A percentile compares a stretch with the other conserved stretches of the same genome.
phyloP scores from a whole-genome alignment of 1,140 invertebrate genomes.

The Sycobia sp. region DNA sequence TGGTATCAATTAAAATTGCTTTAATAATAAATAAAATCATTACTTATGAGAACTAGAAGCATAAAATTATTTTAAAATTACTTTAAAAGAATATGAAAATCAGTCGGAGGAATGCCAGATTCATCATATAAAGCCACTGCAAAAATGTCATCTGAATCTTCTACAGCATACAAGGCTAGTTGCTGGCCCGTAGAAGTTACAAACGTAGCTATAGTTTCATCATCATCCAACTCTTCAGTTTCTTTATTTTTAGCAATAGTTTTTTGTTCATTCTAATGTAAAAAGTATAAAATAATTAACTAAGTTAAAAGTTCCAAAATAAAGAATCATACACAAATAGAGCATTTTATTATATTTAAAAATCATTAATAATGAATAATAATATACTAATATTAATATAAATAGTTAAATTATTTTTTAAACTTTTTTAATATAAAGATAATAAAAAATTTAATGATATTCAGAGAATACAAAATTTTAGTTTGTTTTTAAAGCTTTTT shows the following conservation, averaged over 20 bases:
- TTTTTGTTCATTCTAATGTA: neutral
- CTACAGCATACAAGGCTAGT: slow-evolving; percentile 58
- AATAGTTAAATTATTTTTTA: neutral
- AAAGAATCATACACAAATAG: too few relatives aligned
- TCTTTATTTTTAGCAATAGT: slow-evolving; percentile 2
- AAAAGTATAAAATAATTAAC: slow-evolving; percentile 1
- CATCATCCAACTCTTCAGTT: slow-evolving; percentile 46
- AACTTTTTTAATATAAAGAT: neutral
- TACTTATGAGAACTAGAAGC: neutral
- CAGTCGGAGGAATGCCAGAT: slow-evolving; percentile 54
- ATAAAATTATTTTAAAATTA: slow-evolving; percentile 26
- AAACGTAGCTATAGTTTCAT: slow-evolving; percentile 60
- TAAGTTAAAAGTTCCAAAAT: too few relatives aligned
- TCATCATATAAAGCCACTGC: slow-evolving; percentile 59
- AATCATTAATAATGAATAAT: neutral
- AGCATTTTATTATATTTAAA: neutral
- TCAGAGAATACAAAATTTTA: too few relatives aligned
- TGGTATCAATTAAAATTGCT: neutral
- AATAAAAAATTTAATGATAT: too few relatives aligned
- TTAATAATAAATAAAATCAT: too few relatives aligned
- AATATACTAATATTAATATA: neutral
- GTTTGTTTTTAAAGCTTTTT: too few relatives aligned
- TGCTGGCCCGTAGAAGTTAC: slow-evolving; percentile 56
- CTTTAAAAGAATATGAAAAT: slow-evolving; percentile 59
- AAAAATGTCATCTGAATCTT: slow-evolving; percentile 58